Evolutionary conservation across 2,113 vertebrate species (phyloP), one percentile per base, ranked within the genome.

Genomic region (Hippoglossus stenolepis): DNA sequence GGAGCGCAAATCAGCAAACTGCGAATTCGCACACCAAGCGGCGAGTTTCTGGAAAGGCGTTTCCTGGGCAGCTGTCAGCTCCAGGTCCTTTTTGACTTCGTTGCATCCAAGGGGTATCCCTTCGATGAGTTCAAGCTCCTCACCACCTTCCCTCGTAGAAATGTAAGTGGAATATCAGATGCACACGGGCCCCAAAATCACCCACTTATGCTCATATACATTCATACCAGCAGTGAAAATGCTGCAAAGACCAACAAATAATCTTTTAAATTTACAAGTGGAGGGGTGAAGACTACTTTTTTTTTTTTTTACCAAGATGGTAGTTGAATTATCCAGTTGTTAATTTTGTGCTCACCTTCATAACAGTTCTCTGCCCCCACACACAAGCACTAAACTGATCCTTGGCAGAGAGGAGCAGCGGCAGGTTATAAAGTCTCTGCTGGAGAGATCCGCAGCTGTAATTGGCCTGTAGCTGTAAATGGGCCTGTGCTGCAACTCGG

Each of bases 61-160:
- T 99, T 99, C 94, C 95, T 98, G 86, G 96, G 97, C 82, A 96
- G 93, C 95, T 97, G 93, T 91, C 96, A 96, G 87, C 96, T 99
- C 51, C 98, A 98, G 93, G 97, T 98, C 79, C 96, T 99, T 92
- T 98, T 99, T 80, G 96, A 98, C 95, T 99, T 98, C 72, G 96
- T 99, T 88, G 98, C 98, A 92, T 99, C 98, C 91, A 99, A 98
- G 93, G 98, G 98, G 75, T 99, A 95, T 92, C 98, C 98, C 49
- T 96, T 95, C 87, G 96, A 97, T 28, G 97, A 97, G 88, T 99
- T 97, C 93, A 99, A 99, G 94, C 93, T 99, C 88, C 96, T 99
- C 92, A 98, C 97, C 91, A 99, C 98, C 95, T 99, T 99, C 93
- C 98, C 98, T 20, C 96, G 97, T 93, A 98, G 96, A 98, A 98